phyloP scores from a whole-genome alignment of 2,113 vertebrate genomes.

The Triplophysa tibetana region DNA sequence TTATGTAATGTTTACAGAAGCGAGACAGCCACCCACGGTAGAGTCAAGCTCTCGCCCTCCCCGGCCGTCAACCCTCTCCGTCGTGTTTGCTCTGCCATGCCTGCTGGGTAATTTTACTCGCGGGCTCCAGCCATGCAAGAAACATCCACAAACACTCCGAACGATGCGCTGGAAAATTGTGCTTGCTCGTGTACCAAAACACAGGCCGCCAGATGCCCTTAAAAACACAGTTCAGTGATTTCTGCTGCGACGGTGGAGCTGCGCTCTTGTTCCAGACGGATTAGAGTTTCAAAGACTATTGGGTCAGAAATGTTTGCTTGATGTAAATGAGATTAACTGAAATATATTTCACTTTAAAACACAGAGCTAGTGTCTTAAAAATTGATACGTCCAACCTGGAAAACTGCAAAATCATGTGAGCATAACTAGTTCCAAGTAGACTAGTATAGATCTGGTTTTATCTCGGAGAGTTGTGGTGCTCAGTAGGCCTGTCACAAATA shows the following conservation, averaged over 20 bases:
- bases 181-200: slow-evolving; percentile 35
- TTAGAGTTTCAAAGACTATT: no score
- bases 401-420: no score
- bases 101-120: slow-evolving; percentile 53
- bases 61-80: neutral
- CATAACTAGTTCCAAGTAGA: no score
- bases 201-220: slow-evolving; percentile 4
- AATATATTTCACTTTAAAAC: no score
- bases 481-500: neutral
- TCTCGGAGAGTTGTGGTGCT: no score
- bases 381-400: no score
- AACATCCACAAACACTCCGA: slow-evolving; percentile 53
- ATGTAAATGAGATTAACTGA: no score
- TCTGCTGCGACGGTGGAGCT: neutral
- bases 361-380: no score
- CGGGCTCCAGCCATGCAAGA: slow-evolving; percentile 48
- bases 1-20: slow-evolving; percentile 62
- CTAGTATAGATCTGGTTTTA: no score
- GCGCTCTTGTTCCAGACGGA: neutral
- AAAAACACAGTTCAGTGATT: slow-evolving; percentile 14
- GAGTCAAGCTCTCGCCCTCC: slow-evolving; percentile 18
- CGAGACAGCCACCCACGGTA: slow-evolving; percentile 43
- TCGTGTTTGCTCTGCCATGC: slow-evolving; percentile 16
- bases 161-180: slow-evolving; percentile 33
- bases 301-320: no score